A percentile compares a stretch with the other conserved stretches of the same genome.
Conservation (phyloP, 2,113 vertebrate species). For the Pholis gunnellus region DNA sequence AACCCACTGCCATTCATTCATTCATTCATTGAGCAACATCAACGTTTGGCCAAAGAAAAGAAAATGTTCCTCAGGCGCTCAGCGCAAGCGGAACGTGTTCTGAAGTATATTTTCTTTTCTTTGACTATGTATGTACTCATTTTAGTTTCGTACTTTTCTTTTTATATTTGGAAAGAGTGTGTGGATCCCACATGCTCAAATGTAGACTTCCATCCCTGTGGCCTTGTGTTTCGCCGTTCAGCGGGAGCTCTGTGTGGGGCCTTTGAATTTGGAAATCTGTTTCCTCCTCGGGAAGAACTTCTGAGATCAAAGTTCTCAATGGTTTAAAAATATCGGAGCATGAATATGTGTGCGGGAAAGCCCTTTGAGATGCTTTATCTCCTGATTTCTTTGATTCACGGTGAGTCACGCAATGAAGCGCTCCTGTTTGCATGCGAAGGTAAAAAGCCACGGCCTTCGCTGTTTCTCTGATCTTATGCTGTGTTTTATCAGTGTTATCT, state of each 20-base stretch:
- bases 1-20: background rate
- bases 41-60: background rate
- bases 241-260: conserved; percentile 43
- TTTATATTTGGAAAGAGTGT: background rate
- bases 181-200: background rate
- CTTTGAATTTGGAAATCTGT: conserved; percentile 70
- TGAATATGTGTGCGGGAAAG: conserved; percentile 34
- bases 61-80: background rate
- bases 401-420: conserved; percentile 49
- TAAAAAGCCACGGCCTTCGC: conserved; percentile 38
- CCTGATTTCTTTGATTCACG: conserved; percentile 65
- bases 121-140: background rate
- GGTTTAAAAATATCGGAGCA: conserved; percentile 66
- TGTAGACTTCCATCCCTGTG: conserved; percentile 5
- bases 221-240: conserved; percentile 22
- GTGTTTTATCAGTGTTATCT: conserved; percentile 33
- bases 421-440: conserved; percentile 45
- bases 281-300: conserved; percentile 68
- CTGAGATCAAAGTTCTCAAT: conserved; percentile 66
- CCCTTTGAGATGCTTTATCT: conserved; percentile 66
- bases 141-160: background rate
- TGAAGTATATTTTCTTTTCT: background rate
- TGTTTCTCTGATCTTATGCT: conserved; percentile 52
- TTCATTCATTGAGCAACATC: background rate
- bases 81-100: background rate